Evolutionary conservation across 2,888 invertebrate species (phyloP), one percentile per base, ranked within the genome.

Genomic region (Omphaloscelis lunosa): DNA sequence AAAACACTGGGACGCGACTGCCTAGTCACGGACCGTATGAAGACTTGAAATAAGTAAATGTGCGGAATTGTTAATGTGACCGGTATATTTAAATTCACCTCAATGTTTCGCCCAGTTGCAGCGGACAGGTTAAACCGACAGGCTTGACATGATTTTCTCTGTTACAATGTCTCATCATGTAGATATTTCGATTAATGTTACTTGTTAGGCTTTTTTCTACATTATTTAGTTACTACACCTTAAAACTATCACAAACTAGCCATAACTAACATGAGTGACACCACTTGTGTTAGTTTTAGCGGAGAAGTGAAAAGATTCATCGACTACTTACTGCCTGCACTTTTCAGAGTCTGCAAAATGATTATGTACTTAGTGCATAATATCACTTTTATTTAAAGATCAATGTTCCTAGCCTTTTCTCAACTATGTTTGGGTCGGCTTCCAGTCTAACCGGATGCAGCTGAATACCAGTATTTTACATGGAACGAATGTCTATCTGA

Each of bases 41-140:
- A 90, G 88, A 90, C 90, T 90, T 89, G 91, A 92, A 91, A 91
- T 92, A 93, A 92, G 92, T 91, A 91, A 92, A 94, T 92, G 93
- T 92, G 91, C 91, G 86, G 94, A 94, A 94, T 94, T 89, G 92
- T 91, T 90, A 93, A 94, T 90, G 92, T 89, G 87, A 77, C 82
- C 84, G 86, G 80, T 84, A 86, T 86, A 90, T 94, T 95, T 92
- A 93, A 92, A 95, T 94, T 94, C 94, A 91, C 88, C 89, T 89
- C 93, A 90, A 92, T 90, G 89, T 89, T 91, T 91, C 91, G 90
- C 92, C 92, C 89, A 92, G 91, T 93, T 92, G 91, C 91, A 90
- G 82, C 79, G 84, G 51, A 86, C 84, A 89, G 89, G 90, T 90
- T 89, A 86, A 89, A 84, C 89, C 89, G 79, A 86, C 87, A 75